Conservation (phyloP, 2,888 invertebrate genomes). For the Aphrophora alni region DNA sequence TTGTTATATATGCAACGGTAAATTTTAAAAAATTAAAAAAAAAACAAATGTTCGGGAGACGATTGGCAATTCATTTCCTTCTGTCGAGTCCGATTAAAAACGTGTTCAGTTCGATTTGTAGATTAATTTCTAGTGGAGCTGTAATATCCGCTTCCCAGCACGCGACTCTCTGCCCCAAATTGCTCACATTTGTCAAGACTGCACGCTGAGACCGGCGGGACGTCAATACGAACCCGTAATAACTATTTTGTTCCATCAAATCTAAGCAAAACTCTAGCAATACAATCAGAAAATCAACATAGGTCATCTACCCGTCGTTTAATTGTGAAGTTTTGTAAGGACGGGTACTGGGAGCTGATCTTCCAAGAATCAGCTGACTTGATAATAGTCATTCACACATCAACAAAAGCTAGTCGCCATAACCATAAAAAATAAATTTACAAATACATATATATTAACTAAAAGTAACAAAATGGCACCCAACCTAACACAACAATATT, state of each 20-base stretch:
- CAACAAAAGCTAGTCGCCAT: too few species aligned
- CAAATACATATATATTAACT: too few species aligned
- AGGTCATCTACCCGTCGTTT: too few species aligned
- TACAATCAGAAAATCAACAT: too few species aligned
- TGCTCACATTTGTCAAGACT: constrained; percentile 1
- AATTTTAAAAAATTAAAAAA: neutral
- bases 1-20: neutral
- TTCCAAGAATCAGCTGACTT: too few species aligned
- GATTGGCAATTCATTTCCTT: constrained; percentile 30
- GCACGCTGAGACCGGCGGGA: neutral
- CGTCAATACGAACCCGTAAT: neutral
- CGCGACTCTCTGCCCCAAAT: neutral
- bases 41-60: neutral
- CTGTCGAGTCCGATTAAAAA: constrained; percentile 35
- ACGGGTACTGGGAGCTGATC: too few species aligned
- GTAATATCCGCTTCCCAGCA: constrained; percentile 3
- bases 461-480: too few species aligned
- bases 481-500: too few species aligned
- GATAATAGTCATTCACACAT: too few species aligned
- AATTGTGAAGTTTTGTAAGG: too few species aligned
- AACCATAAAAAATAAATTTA: too few species aligned
- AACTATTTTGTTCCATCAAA: neutral
- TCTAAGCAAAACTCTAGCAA: neutral
- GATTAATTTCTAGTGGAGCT: constrained; percentile 6
- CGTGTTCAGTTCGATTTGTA: constrained; percentile 24